Evolutionary conservation across 1,140 invertebrate genomes (phyloP), one percentile per base, ranked within the genome.

Genomic region (Drosophila malerkotliana): DNA sequence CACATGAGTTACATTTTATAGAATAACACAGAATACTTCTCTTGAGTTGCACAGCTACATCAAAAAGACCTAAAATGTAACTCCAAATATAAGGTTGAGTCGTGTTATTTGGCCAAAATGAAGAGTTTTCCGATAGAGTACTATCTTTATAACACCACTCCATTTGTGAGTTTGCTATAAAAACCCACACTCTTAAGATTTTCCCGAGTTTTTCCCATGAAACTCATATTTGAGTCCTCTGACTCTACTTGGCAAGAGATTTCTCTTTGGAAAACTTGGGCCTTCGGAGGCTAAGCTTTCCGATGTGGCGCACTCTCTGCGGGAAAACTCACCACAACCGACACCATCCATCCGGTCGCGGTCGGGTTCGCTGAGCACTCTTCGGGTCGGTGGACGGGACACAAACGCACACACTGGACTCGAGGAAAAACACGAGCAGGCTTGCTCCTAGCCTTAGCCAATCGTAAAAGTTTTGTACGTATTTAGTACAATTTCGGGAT

Each of bases 401-500:
- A 62, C 72, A 62, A 59, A 72, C 75, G 77, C 72, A 79, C 75
- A 79, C 83, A 72, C 74, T 64, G 52, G 47, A 54, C 78, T 41
- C 73, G 53, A 68, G 48, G 55, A 73, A 69, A 71, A 67, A 62
- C 57, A 77, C 73, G 74, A 77, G 41, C 74, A 63, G 32, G 39
- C 14, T 34, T 32, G 73, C 59, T 71, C 49, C 61, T 55, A 73
- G 83, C 83, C 83, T 83, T 88, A 77, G 83, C 83, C 83, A 87
- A 87, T 87, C 83, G 83, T 87, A 87, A 87, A 87, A 87, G 83
- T 87, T 87, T 87, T 87, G 79, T 72, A 88, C 83, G 83, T 88
- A 88, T 87, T 87, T 87, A 87, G 83, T 87, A 87, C 83, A 87
- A 87, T 87, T 87, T 87, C 83, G 83, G 83, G 83, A 88, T 87